Evolutionary conservation across 1,140 invertebrate species (phyloP), one percentile per base, ranked within the genome.

Genomic region (Drosophila lini): DNA sequence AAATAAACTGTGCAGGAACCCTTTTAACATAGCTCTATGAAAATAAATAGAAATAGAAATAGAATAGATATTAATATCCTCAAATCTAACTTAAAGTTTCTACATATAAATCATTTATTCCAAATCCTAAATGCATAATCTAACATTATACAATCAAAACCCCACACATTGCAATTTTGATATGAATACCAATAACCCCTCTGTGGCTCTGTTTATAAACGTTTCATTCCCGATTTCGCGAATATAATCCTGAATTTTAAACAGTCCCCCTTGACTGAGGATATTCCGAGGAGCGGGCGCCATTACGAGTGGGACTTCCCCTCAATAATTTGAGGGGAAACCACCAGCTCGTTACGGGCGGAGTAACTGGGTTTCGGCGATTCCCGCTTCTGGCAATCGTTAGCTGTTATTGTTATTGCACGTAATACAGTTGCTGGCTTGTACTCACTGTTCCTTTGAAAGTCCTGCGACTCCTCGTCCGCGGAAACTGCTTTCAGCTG

Each of bases 391-490:
- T 19, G 74, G 16, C 36, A 70, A 19, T 68, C 64, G 69, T 62
- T 78, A 32, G 25, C 31, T 28, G 40, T 50, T 44, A 64, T 74
- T 50, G 59, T 57, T 74, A 61, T 73, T 45, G 28, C 68, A 69
- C 34, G 48, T 75, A 65, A 61, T 53, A 48, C 55, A 47, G 50
- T 52, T 55, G 25, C 19, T 47, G 34, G 42, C 15, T 45, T 44
- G 67, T 78, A 91, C 90, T 91, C 74, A 91, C 90, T 91, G 83
- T 91, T 91, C 74, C 91, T 91, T 79, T 91, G 90, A 79, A 91
- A 91, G 36, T 91, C 90, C 82, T 91, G 90, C 47, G 90, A 90
- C 45, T 91, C 90, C 68, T 88, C 83, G 61, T 86, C 84, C 36
- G 83, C 83, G 19, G 28, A 59, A 8, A 68, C 74, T 31, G 68